Evolutionary conservation across 2,113 vertebrate genomes (phyloP), one percentile per base, ranked within the genome.

Genomic region (Silurus meridionalis): DNA sequence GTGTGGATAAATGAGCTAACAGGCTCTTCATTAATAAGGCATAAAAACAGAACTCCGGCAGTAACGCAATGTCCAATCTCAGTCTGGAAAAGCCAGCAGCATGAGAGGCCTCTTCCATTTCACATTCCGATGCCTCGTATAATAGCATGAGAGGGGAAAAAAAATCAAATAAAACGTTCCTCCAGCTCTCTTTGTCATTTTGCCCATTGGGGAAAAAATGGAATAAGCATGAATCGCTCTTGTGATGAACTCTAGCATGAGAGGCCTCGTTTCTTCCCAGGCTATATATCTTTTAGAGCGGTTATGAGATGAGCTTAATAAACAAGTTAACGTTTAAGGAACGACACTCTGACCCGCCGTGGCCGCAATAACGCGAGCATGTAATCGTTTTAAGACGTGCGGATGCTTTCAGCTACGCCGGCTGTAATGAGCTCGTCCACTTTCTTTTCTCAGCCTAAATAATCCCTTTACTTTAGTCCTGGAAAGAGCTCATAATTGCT

Each of bases 301-400:
- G 57, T 74, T 80, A 83, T 74, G 74, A 83, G 83, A 85, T 25
- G 83, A 48, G 64, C 87, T 87, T 88, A 84, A 84, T 79, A 88
- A 90, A 91, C 85, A 84, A 88, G 84, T 50, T 89, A 57, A 21
- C 64, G 25, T 83, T 89, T 85, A 89, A 82, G 81, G 77, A 83
- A 87, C 64, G 82, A 53, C 21, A 64, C 79, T 77, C 46, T 74
- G 88, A 87, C 81, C 87, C 17, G 25, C 6, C 46, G 57, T 23
- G 37, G 53, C 75, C 10, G 85, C 77, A 64, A 53, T 88, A 86
- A 86, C 61, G 85, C 82, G 78, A 67, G 86, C 64, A 86, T 85
- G 69, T 66, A 87, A 89, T 89, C 23, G 80, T 85, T 87, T 89
- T 74, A 85, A 37, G 84, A 85, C 83, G 23, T 61, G 80, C 84